Evolutionary conservation across 2,888 invertebrate genomes (phyloP).

Genomic region (Pheosia gnoma): DNA sequence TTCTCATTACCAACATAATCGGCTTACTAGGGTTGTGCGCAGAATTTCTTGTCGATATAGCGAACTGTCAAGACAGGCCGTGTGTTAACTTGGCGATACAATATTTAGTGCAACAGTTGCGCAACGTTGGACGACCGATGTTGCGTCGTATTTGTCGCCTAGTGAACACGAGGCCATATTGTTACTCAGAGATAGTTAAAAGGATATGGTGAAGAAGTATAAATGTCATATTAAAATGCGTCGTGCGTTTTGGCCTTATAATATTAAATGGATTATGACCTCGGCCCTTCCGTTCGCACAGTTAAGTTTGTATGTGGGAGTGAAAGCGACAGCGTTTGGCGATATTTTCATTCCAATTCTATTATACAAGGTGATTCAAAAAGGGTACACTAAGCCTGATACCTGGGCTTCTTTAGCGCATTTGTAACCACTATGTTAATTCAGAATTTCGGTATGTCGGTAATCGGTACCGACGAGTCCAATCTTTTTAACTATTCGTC

Average conservation of each 20-base stretch:
- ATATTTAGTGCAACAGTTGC: background rate
- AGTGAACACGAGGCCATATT: constrained; percentile 16
- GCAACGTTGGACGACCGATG: background rate
- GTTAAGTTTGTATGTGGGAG: background rate
- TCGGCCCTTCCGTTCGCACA: background rate
- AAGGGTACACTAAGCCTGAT: too few species aligned
- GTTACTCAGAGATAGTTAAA: constrained; percentile 32
- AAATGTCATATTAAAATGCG: constrained; percentile 3
- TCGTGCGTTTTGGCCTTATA: background rate
- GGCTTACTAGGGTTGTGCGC: constrained; percentile 27
- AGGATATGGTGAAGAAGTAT: constrained; percentile 20
- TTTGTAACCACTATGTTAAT: too few species aligned
- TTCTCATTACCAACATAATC: constrained; percentile 13
- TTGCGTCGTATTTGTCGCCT: background rate
- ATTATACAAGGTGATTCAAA: background rate
- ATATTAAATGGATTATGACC: too few species aligned
- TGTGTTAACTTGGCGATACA: background rate
- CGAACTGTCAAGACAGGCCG: constrained; percentile 30
- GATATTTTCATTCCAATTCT: background rate
- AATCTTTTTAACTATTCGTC: background rate
- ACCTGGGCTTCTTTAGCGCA: too few species aligned
- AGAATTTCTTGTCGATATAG: constrained; percentile 32
- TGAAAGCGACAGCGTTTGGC: too few species aligned
- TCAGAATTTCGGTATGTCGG: too few species aligned
- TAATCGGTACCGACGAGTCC: background rate